These are phyloP conservation scores for Teleopsis dalmanni DNA, from an alignment of 1,140 invertebrate genomes.

Conservation along the genomic window DNA sequence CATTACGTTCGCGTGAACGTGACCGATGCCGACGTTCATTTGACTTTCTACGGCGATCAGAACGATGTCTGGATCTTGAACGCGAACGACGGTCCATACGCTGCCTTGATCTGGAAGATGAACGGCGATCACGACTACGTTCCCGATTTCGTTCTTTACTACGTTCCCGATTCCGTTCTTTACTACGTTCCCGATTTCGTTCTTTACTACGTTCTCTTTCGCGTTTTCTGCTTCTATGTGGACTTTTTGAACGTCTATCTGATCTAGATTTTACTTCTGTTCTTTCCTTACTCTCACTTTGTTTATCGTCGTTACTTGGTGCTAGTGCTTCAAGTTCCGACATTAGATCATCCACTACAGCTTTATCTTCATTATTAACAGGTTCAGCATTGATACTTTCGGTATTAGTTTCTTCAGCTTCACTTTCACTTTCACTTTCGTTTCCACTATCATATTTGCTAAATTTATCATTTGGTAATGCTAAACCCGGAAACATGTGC, in stretches of 20 bases:
- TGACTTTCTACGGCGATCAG: conserved; percentile 23
- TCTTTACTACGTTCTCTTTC: conserved; percentile 14
- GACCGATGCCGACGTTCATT: conserved; percentile 19
- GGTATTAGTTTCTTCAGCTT: conserved; percentile 33
- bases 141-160: conserved; percentile 12
- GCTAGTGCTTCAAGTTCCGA: conserved; percentile 82
- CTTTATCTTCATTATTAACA: conserved; percentile 18
- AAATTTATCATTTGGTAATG: conserved; percentile 76
- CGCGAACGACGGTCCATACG: not conserved
- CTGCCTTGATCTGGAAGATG: conserved; percentile 2
- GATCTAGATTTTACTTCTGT: conserved; percentile 9
- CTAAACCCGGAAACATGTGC: conserved; percentile 80
- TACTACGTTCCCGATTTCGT: conserved; percentile 3
- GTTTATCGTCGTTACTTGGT: conserved; percentile 43
- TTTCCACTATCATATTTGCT: conserved; percentile 24
- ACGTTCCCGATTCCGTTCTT: conserved; percentile 5
- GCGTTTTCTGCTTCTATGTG: conserved; percentile 40
- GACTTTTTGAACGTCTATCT: conserved; percentile 24
- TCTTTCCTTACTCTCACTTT: conserved; percentile 11
- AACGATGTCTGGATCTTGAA: conserved; percentile 15
- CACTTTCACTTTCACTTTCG: conserved; percentile 8
- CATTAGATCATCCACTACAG: conserved; percentile 71
- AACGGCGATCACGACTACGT: conserved; percentile 3
- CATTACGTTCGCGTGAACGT: conserved; percentile 15
- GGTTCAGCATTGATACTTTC: conserved; percentile 40